These are phyloP conservation scores for Lasiurus cinereus DNA, from an alignment of 2,113 vertebrate genomes.

Conservation along the genomic window DNA sequence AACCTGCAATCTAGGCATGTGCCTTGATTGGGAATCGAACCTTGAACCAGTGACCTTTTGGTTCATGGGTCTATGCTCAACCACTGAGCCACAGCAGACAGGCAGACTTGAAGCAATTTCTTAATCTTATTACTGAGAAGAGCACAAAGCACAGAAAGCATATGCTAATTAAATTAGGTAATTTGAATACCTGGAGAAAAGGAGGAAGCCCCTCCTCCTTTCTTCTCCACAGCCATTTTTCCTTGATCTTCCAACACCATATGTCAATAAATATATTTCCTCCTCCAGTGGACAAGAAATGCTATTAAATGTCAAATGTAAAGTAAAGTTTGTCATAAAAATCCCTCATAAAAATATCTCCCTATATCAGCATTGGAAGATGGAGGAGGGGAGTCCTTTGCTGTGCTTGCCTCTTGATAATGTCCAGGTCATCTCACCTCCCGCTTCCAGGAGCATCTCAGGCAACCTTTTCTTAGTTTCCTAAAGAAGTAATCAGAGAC, in stretches of 20 bases:
- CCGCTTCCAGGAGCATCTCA: slow-evolving; percentile 27
- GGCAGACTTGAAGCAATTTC: slow-evolving; percentile 53
- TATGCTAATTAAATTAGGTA: slow-evolving; percentile 69
- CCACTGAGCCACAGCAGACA: background rate
- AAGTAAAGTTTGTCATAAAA: slow-evolving; percentile 88
- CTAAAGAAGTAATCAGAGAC: slow-evolving; percentile 14
- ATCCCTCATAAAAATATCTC: slow-evolving; percentile 80
- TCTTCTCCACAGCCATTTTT: slow-evolving; percentile 82
- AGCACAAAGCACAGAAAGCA: slow-evolving; percentile 68
- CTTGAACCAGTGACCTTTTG: background rate
- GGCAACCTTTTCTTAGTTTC: slow-evolving; percentile 23
- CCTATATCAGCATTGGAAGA: slow-evolving; percentile 53
- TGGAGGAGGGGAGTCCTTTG: slow-evolving; percentile 37
- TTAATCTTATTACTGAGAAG: slow-evolving; percentile 77
- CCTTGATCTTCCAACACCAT: slow-evolving; percentile 68
- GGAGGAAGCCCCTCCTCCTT: slow-evolving; percentile 1
- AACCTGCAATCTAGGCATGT: background rate
- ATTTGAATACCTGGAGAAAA: slow-evolving; percentile 77
- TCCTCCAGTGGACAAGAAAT: slow-evolving; percentile 81
- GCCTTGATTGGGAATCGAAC: background rate
- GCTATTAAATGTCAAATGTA: slow-evolving; percentile 87
- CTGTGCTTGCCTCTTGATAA: slow-evolving; percentile 9
- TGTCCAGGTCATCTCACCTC: background rate
- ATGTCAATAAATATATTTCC: slow-evolving; percentile 85
- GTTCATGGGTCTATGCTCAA: background rate